These are phyloP conservation scores for Sparidentex hasta DNA, from an alignment of 2,797 vertebrate species.

Conservation along the genomic window DNA sequence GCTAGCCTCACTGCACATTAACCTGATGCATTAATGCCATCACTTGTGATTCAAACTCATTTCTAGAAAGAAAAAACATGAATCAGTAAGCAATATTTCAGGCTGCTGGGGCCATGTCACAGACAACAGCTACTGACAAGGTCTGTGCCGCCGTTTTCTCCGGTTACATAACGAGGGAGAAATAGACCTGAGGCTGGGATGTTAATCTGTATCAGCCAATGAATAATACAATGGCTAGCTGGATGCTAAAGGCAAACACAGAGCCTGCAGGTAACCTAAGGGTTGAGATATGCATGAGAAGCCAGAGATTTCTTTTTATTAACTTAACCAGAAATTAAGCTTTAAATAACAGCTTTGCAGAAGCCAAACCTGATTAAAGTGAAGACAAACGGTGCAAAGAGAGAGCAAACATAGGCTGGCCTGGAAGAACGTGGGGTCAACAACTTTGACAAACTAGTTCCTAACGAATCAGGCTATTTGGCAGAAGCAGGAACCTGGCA, in stretches of 20 bases:
- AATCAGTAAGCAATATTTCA: not conserved
- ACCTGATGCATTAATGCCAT: not conserved
- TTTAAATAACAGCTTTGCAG: not conserved
- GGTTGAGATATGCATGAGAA: not conserved
- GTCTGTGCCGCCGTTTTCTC: slow-evolving; percentile 20
- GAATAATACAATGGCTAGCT: slow-evolving; percentile 19
- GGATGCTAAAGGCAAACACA: slow-evolving; percentile 1
- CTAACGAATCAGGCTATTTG: slow-evolving; percentile 3
- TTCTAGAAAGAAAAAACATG: slow-evolving; percentile 4
- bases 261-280: not conserved
- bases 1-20: not conserved
- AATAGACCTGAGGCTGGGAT: slow-evolving; percentile 28
- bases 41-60: not conserved
- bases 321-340: not conserved
- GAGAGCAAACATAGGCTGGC: slow-evolving; percentile 19
- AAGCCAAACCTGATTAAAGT: not conserved
- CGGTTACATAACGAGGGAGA: slow-evolving; percentile 54
- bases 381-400: not conserved
- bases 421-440: not conserved
- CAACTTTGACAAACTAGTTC: slow-evolving; percentile 8
- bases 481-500: not conserved
- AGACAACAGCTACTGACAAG: slow-evolving; percentile 29
- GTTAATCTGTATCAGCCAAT: slow-evolving; percentile 48
- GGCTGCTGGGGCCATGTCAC: slow-evolving; percentile 5
- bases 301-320: not conserved